Conservation (phyloP, 2,113 vertebrate genomes). For the Ciconia boyciana region DNA sequence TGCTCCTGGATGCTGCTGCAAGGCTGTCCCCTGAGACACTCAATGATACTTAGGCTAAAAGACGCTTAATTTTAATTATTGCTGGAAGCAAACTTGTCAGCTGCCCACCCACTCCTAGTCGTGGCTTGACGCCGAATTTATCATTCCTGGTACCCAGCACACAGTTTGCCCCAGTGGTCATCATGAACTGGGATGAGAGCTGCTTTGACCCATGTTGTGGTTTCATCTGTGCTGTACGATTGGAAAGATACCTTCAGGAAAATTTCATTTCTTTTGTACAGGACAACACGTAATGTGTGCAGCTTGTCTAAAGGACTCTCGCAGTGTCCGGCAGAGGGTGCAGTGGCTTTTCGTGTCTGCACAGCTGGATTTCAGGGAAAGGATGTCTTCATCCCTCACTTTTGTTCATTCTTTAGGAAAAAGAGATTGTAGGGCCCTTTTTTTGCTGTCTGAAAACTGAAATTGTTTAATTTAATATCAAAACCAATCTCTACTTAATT, state of each 20-base stretch:
- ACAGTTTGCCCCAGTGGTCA: background rate
- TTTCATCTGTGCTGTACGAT: background rate
- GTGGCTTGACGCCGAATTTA: background rate
- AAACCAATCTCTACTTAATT: background rate
- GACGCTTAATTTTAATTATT: background rate
- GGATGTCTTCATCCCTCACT: background rate
- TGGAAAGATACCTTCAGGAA: background rate
- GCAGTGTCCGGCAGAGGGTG: slow-evolving; percentile 48
- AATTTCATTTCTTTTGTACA: background rate
- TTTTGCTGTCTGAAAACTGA: background rate
- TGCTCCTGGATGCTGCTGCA: background rate
- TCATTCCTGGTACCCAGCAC: background rate
- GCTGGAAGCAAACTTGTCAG: background rate
- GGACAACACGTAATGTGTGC: rapidly evolving
- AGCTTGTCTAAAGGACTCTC: background rate
- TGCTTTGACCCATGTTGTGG: background rate
- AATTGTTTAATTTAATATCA: background rate
- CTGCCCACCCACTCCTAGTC: background rate
- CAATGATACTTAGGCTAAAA: background rate
- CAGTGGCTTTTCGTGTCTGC: background rate
- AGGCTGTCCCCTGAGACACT: background rate
- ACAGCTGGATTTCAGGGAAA: background rate
- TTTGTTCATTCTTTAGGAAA: background rate
- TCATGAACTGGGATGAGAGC: background rate
- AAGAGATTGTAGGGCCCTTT: background rate